These are phyloP conservation scores for Meles meles DNA, from an alignment of 2,113 vertebrate genomes.

Conservation along the genomic window DNA sequence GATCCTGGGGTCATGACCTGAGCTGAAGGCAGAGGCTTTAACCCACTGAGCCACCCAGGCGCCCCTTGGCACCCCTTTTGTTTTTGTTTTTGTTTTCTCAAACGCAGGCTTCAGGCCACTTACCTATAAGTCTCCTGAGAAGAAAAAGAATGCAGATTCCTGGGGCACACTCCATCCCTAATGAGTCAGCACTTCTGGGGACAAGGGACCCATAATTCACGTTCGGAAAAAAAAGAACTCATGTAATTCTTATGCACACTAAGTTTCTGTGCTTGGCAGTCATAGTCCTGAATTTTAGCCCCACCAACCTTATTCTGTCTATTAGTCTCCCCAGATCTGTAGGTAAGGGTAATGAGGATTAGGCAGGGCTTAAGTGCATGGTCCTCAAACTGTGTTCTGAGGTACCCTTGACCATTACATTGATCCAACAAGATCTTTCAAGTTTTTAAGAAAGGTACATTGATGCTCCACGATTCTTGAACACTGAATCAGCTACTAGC, in stretches of 20 bases:
- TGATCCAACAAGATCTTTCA: background rate
- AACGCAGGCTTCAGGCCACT: background rate
- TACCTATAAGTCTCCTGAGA: background rate
- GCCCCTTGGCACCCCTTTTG: too few relatives aligned
- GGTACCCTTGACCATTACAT: background rate
- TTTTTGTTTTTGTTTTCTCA: background rate
- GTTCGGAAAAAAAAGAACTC: background rate
- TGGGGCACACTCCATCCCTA: background rate
- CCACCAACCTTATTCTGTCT: background rate
- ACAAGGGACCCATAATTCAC: background rate
- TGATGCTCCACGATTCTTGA: background rate
- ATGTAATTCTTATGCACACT: background rate
- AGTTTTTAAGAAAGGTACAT: background rate
- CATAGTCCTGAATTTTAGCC: background rate
- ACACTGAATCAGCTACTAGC: background rate
- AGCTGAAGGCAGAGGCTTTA: too few relatives aligned
- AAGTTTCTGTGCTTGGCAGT: background rate
- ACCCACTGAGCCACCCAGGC: too few relatives aligned
- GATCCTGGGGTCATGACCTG: too few relatives aligned
- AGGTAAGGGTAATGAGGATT: background rate
- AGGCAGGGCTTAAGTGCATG: background rate
- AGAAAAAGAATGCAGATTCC: background rate
- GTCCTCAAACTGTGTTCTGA: background rate
- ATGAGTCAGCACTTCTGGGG: background rate
- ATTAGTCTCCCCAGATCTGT: background rate